Percentiles rank a stretch among this genome's conserved stretches.
phyloP scores from a whole-genome alignment of 2,888 invertebrate genomes.

The Heteromyza rotundicornis region DNA sequence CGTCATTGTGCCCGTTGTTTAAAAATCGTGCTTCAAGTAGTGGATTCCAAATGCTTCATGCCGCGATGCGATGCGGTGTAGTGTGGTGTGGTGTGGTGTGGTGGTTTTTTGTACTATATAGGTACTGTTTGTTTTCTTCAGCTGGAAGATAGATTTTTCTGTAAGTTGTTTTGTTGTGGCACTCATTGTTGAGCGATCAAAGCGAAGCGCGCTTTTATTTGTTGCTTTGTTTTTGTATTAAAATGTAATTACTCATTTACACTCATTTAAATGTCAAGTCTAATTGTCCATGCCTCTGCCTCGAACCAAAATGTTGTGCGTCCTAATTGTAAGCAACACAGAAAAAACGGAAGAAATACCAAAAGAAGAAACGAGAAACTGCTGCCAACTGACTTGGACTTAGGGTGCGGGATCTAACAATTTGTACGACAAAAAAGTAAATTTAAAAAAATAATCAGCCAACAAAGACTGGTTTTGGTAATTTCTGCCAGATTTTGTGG shows the following conservation, averaged over 20 bases:
- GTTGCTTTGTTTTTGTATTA: slow-evolving; percentile 42
- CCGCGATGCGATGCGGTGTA: too few species aligned
- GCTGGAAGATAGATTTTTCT: slow-evolving; percentile 52
- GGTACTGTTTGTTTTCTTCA: slow-evolving; percentile 5
- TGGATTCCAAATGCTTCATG: slow-evolving; percentile 18
- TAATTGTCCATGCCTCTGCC: neutral
- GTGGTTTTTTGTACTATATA: neutral
- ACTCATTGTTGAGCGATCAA: slow-evolving; percentile 60
- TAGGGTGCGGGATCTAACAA: too few species aligned
- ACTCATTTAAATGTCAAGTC: slow-evolving; percentile 39
- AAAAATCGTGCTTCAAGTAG: slow-evolving; percentile 54
- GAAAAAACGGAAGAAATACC: neutral
- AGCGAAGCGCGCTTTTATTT: slow-evolving; percentile 53
- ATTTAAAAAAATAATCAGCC: neutral
- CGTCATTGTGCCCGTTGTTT: slow-evolving; percentile 42
- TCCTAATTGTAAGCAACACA: neutral
- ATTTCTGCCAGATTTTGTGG: neutral
- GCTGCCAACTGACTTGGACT: too few species aligned
- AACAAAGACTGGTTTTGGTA: neutral
- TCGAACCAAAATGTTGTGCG: neutral
- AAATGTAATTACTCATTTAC: slow-evolving; percentile 56
- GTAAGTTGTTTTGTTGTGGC: slow-evolving; percentile 47
- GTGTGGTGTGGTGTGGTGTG: too few species aligned
- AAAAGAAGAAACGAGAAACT: neutral
- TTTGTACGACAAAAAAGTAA: neutral